Evolutionary conservation across 1,140 invertebrate genomes (phyloP).

Genomic region (Cataglyphis hispanica): DNA sequence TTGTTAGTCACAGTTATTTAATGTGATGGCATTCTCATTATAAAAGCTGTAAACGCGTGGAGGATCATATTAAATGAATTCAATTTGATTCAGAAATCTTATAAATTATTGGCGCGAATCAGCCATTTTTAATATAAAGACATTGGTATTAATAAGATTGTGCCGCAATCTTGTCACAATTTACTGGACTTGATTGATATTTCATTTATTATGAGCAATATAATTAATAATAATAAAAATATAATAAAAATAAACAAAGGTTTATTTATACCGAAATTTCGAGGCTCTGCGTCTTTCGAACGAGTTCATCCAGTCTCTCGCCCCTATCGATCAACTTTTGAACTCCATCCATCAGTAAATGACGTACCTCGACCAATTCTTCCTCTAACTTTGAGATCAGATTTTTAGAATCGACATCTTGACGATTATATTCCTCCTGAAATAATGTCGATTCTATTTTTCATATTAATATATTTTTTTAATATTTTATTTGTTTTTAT

Average conservation of each 20-base stretch:
- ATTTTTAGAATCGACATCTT: conserved; percentile 18
- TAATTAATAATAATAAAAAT: not conserved
- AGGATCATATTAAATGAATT: not conserved
- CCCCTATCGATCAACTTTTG: conserved; percentile 80
- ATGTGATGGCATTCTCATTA: not conserved
- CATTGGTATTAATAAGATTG: conserved; percentile 9
- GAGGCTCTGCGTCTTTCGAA: conserved; percentile 77
- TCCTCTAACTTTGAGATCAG: conserved; percentile 65
- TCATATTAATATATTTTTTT: not conserved
- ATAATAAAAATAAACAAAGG: not conserved
- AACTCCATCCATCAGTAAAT: conserved; percentile 76
- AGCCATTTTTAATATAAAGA: not conserved
- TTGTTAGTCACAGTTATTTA: not conserved
- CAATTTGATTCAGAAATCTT: not conserved
- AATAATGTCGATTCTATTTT: conserved; percentile 11
- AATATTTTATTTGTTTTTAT: not conserved
- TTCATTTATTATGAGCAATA: not conserved
- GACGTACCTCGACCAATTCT: conserved; percentile 74
- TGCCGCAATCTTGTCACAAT: not conserved
- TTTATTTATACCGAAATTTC: conserved; percentile 76
- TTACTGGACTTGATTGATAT: not conserved
- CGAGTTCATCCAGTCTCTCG: conserved; percentile 79
- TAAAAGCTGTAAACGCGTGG: not conserved
- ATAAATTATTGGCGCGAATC: not conserved
- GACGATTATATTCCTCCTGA: conserved; percentile 73